Evolutionary conservation across 2,888 invertebrate species (phyloP).

Genomic region (Spilarctia lutea): DNA sequence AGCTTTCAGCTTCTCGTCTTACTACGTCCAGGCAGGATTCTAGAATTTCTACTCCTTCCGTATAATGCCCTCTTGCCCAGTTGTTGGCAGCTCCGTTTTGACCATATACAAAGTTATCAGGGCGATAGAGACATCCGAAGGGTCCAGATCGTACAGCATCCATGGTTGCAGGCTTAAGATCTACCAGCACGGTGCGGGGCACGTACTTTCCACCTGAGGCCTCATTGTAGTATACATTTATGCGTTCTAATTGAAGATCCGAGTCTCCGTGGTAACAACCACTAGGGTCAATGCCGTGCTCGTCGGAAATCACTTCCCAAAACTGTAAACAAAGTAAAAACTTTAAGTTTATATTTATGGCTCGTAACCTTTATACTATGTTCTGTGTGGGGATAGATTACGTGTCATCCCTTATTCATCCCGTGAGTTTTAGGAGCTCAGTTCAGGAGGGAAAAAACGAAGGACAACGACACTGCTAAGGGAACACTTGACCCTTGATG

Average conservation of each 20-base stretch:
- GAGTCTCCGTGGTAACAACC: constrained; percentile 88
- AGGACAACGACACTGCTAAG: too few relatives aligned
- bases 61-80: constrained; percentile 90
- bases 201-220: constrained; percentile 85
- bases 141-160: constrained; percentile 90
- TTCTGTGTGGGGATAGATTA: too few relatives aligned
- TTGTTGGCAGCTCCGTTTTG: constrained; percentile 87
- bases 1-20: constrained; percentile 88
- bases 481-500: neutral
- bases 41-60: constrained; percentile 88
- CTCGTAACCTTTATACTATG: too few relatives aligned
- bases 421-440: too few relatives aligned
- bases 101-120: constrained; percentile 91
- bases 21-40: constrained; percentile 88
- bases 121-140: constrained; percentile 90
- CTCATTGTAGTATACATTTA: constrained; percentile 92
- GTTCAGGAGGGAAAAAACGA: too few relatives aligned
- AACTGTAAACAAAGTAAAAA: constrained; percentile 58
- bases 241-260: constrained; percentile 90
- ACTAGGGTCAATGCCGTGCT: constrained; percentile 75
- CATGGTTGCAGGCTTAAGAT: constrained; percentile 84
- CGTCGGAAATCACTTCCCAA: constrained; percentile 79
- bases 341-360: neutral
- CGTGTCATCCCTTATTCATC: too few relatives aligned
- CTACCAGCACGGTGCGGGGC: constrained; percentile 75